Evolutionary conservation across 2,797 vertebrate genomes (phyloP), one percentile per base, ranked within the genome.

Genomic region (Poecilia gillii): DNA sequence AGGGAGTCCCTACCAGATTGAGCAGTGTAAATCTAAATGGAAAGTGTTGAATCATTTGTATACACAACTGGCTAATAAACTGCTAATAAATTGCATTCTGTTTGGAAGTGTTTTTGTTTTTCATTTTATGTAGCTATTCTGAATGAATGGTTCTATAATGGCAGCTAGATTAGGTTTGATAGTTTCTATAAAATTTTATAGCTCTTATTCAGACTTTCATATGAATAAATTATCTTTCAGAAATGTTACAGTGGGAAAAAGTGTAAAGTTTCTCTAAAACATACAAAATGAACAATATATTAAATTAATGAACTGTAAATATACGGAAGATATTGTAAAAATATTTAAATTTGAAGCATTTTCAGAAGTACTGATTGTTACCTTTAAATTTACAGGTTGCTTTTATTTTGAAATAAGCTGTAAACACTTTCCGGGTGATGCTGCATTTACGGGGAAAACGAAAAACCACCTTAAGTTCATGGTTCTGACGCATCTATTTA

Each of bases 51-150:
- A 93, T 95, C 89, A 93, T 96, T 96, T 96, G 93, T 96, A 94
- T 93, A 95, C 94, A 95, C 90, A 95, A 94, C 93, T 96, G 94
- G 94, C 93, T 96, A 96, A 96, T 96, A 96, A 96, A 96, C 92
- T 92, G 93, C 93, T 95, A 93, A 94, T 95, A 93, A 94, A 96
- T 92, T 92, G 90, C 92, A 94, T 89, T 92, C 53, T 76, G 6
- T 76, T 76, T 76, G 20, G n/a, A 46, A 31, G 39, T 8, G 36
- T 57, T 31, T 64, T 20, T 46, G 1, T 31, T 3, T 18, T 45
- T 43, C 2, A 14, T 59, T 7, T 36, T 23, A 20, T 59, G 55
- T 74, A 5, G 23, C 9, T 14, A 7, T 9, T 62, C 9, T 47
- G 9, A 64, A 47, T 6, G 25, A 6, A 53, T 16, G 2, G 39